Evolutionary conservation across 2,113 vertebrate genomes (phyloP).

Genomic region (Leucoraja erinaceus): DNA sequence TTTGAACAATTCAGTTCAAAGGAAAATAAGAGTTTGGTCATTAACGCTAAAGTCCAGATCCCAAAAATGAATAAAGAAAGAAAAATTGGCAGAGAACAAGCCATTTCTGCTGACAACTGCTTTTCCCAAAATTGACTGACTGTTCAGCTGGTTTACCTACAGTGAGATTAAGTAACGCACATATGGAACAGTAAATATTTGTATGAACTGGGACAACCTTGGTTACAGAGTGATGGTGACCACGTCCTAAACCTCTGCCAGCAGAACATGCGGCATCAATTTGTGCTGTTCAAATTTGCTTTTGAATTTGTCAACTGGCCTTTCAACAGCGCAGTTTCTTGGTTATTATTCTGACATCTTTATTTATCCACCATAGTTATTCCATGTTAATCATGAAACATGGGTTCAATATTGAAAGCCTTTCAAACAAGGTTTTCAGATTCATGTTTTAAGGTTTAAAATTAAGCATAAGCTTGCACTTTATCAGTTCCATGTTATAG

Average conservation of each 20-base stretch:
- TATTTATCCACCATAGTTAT: not conserved
- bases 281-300: not conserved
- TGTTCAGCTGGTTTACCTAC: not conserved
- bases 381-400: not conserved
- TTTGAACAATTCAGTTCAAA: too few relatives aligned
- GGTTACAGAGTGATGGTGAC: not conserved
- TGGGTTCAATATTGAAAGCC: not conserved
- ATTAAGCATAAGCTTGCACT: not conserved
- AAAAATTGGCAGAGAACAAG: not conserved
- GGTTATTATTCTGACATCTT: not conserved
- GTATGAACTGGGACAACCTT: not conserved
- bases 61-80: not conserved
- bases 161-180: not conserved
- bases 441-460: not conserved
- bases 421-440: not conserved
- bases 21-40: too few relatives aligned
- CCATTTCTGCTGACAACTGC: not conserved
- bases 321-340: not conserved
- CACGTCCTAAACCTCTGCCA: not conserved
- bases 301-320: not conserved
- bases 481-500: not conserved
- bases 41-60: too few relatives aligned
- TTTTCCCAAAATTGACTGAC: not conserved
- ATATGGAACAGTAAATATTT: slow-evolving; percentile 7
- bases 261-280: not conserved